Conservation (phyloP, 2,888 invertebrate genomes). For the Entomobrya multifasciata region DNA sequence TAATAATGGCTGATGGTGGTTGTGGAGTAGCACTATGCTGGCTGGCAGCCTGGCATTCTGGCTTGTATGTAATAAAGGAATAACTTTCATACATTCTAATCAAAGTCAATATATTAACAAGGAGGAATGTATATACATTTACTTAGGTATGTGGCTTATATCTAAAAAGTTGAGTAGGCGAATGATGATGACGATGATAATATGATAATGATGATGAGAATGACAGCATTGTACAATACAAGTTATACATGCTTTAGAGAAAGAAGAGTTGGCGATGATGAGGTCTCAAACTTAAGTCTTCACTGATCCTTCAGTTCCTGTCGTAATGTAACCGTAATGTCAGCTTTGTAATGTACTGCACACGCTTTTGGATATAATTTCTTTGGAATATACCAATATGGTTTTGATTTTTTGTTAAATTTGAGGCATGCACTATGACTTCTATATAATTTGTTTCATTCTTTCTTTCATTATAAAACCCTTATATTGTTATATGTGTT, state of each 20-base stretch:
- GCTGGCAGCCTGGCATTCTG: too few relatives aligned
- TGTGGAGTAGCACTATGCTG: too few relatives aligned
- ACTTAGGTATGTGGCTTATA: background rate
- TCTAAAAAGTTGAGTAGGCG: background rate
- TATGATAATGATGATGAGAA: slow-evolving; percentile 37
- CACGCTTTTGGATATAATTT: slow-evolving; percentile 38
- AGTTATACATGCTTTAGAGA: background rate
- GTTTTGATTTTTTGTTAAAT: background rate
- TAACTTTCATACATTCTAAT: slow-evolving; percentile 30
- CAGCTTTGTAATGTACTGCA: slow-evolving; percentile 26
- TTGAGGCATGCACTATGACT: background rate
- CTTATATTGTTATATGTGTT: background rate
- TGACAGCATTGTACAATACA: background rate
- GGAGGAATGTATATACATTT: too few relatives aligned
- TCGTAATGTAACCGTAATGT: background rate
- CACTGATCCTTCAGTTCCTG: slow-evolving; percentile 53
- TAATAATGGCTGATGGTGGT: slow-evolving; percentile 29
- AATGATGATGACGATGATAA: slow-evolving; percentile 45
- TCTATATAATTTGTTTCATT: too few relatives aligned
- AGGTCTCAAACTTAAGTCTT: slow-evolving; percentile 59
- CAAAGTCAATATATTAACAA: slow-evolving; percentile 60
- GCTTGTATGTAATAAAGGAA: background rate
- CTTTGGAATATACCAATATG: slow-evolving; percentile 32
- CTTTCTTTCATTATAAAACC: too few relatives aligned
- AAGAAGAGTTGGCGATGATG: slow-evolving; percentile 21